Conservation (phyloP, 1,140 invertebrate species). For the Ceratina australensis region DNA sequence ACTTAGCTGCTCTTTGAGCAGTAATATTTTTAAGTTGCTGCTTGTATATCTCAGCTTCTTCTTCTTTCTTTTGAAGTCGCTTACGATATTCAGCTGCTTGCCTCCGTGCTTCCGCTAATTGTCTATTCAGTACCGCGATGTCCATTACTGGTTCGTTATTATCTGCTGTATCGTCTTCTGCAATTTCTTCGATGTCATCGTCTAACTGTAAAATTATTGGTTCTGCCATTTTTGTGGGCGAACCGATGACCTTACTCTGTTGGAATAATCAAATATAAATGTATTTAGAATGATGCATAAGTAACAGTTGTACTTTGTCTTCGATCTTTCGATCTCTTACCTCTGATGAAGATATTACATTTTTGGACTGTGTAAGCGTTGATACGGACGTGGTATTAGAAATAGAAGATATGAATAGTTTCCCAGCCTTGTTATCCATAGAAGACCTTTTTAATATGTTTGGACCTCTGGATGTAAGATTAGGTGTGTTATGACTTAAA, state of each 20-base stretch:
- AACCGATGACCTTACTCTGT: constrained; percentile 53
- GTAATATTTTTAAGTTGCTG: constrained; percentile 77
- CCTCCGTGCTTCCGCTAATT: constrained; percentile 79
- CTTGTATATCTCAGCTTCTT: constrained; percentile 80
- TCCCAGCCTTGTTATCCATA: constrained; percentile 75
- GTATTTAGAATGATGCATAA: not conserved
- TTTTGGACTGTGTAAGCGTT: constrained; percentile 55
- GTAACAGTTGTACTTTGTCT: not conserved
- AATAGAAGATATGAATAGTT: constrained; percentile 70
- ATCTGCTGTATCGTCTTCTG: constrained; percentile 68
- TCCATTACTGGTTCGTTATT: constrained; percentile 72
- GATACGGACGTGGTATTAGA: constrained; percentile 62
- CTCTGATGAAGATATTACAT: constrained; percentile 48
- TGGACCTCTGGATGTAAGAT: constrained; percentile 64
- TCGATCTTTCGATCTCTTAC: constrained; percentile 27
- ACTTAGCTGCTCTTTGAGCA: constrained; percentile 66
- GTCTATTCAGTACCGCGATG: constrained; percentile 76
- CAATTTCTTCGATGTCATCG: constrained; percentile 75
- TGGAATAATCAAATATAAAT: constrained; percentile 11
- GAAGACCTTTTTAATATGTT: constrained; percentile 77
- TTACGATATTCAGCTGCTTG: constrained; percentile 79
- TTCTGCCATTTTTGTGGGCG: constrained; percentile 60
- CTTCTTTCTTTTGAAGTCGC: constrained; percentile 79
- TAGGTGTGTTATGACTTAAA: constrained; percentile 67
- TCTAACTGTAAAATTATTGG: constrained; percentile 72